Base-by-base conservation (phyloP, 2,888 invertebrate genomes). In the Maniola hyperantus region DNA sequence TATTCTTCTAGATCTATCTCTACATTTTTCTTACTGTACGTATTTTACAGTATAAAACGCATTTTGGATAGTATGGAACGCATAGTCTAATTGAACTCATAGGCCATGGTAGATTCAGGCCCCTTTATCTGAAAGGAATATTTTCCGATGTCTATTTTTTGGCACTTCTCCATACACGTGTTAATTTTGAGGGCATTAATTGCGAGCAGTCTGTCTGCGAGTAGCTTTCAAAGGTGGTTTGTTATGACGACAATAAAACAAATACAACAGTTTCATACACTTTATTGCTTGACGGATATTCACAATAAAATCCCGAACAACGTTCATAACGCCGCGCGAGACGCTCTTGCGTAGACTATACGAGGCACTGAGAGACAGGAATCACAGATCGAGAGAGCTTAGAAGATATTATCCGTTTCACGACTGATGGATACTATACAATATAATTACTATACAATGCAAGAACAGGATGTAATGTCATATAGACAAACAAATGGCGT, bases 341-440 rank as follows among this genome's bases (percentile, higher is more conserved):
- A 82, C 86, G 79, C 81, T 80, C 83, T 85, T 78, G 84, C 81
- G 80, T 86, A 87, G 80, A 87, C 86, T 87, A 86, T 79, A 87
- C 91, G 89, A 93, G 93, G 93, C 93, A 93, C 93, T 92, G 92
- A 92, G 84, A 92, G 84, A 92, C 85, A 92, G 92, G 92, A 92
- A 93, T 93, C 93, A 93, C 93, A 93, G 93, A 93, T 92, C 82
- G 89, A 93, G 83, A 92, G 89, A 91, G 90, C 88, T 91, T 86
- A 88, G 86, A 85, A 83, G 82, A 79, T 84, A 57, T 20, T 20
- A 42, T 18, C 20, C 57, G 57, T 42, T 57, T 20, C 42, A 84
- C 57, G 42, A 15, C 42, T 20, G 13, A 42, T 5, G 57, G 57
- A 42, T 57, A 57, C 57, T 57, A 11, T 48, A 8, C 8, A 48